These are phyloP conservation scores for Ochotona curzoniae DNA, from an alignment of 2,113 vertebrate genomes.

Conservation along the genomic window DNA sequence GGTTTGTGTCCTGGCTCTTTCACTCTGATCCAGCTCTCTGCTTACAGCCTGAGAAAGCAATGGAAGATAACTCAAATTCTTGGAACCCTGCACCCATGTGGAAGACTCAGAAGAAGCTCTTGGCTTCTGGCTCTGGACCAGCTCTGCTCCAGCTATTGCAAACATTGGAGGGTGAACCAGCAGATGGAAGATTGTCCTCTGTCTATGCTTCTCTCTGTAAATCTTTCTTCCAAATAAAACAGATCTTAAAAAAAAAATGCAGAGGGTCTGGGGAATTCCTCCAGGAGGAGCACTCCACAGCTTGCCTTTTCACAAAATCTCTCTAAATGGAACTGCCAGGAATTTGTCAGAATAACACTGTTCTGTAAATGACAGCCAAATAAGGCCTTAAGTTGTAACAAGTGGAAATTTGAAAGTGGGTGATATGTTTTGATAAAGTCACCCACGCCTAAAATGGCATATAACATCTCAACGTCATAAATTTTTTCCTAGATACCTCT, in stretches of 20 bases:
- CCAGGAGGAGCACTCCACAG: background rate
- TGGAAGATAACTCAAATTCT: too few relatives aligned
- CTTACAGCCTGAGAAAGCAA: too few relatives aligned
- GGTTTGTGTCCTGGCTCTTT: too few relatives aligned
- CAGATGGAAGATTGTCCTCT: too few relatives aligned
- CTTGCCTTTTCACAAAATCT: conserved; percentile 55
- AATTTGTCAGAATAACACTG: conserved; percentile 47
- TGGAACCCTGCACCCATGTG: too few relatives aligned
- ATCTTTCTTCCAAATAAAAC: too few relatives aligned
- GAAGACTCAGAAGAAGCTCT: too few relatives aligned
- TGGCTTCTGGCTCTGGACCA: too few relatives aligned
- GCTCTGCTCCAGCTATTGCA: too few relatives aligned
- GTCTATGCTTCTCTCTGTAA: too few relatives aligned
- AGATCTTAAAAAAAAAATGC: background rate
- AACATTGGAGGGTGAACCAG: too few relatives aligned
- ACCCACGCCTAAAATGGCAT: background rate
- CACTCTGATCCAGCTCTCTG: too few relatives aligned
- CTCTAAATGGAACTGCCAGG: conserved; percentile 46
- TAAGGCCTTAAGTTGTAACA: conserved; percentile 53
- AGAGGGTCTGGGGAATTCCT: background rate
- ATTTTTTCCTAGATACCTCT: conserved; percentile 3
- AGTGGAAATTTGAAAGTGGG: conserved; percentile 46
- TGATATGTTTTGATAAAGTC: conserved; percentile 67
- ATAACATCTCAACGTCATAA: conserved; percentile 65
- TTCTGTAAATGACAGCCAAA: conserved; percentile 37